phyloP scores from a whole-genome alignment of 2,797 vertebrate genomes.

The Hephaestus fuliginosus region DNA sequence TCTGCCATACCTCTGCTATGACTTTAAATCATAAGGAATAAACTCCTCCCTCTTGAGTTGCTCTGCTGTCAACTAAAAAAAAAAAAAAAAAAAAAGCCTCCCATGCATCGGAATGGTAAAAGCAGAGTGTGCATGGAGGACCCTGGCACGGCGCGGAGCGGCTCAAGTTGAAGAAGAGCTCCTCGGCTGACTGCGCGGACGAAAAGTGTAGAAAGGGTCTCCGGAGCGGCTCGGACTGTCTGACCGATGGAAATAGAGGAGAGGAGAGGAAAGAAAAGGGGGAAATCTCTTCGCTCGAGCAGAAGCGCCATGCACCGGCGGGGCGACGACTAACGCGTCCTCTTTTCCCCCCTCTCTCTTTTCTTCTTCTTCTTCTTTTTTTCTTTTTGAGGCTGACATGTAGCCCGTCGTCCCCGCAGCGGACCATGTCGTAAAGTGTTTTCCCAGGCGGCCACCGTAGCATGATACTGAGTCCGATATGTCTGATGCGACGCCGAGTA shows the following conservation, averaged over 20 bases:
- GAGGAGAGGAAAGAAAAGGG: constrained; percentile 47
- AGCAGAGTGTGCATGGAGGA: constrained; percentile 60
- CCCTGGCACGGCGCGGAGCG: constrained; percentile 42
- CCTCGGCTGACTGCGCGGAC: background rate
- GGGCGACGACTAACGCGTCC: constrained; percentile 48
- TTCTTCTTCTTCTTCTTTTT: too few relatives aligned
- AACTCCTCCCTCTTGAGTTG: constrained; percentile 82
- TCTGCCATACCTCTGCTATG: constrained; percentile 60
- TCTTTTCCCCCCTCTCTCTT: too few relatives aligned
- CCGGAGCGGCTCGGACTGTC: constrained; percentile 32
- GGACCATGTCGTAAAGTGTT: constrained; percentile 65
- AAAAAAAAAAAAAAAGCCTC: constrained; percentile 41
- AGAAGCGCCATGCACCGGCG: constrained; percentile 64
- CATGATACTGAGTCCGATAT: constrained; percentile 76
- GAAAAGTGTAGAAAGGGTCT: constrained; percentile 16
- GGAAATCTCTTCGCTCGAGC: constrained; percentile 62
- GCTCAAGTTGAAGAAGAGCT: constrained; percentile 56
- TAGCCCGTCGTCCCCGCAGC: constrained; percentile 14
- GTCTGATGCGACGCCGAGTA: constrained; percentile 92
- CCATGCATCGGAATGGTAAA: constrained; percentile 77
- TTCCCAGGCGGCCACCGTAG: constrained; percentile 41
- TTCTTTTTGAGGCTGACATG: constrained; percentile 40
- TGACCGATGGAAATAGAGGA: constrained; percentile 74
- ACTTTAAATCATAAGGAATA: constrained; percentile 79
- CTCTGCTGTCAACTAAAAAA: constrained; percentile 74